A percentile compares a stretch with the other conserved stretches of the same genome.
phyloP scores from a whole-genome alignment of 2,797 vertebrate species.

The Buceros bicornis region DNA sequence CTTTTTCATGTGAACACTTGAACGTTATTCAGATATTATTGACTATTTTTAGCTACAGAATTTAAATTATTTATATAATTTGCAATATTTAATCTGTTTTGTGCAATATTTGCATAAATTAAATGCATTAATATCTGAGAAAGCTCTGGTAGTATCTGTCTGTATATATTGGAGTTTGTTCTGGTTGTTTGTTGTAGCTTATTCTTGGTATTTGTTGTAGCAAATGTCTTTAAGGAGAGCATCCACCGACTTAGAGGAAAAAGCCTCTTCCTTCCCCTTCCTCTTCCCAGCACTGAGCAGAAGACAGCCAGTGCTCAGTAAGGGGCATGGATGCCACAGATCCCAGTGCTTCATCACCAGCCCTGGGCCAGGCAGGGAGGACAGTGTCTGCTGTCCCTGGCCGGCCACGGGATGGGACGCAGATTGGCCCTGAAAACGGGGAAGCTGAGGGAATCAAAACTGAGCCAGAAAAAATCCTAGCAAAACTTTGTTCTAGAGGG shows the following conservation, averaged over 20 bases:
- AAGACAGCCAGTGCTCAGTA: neutral
- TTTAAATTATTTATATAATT: constrained; percentile 56
- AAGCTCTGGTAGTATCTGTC: neutral
- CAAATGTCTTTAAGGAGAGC: neutral
- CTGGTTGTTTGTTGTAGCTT: neutral
- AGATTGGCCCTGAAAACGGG: neutral
- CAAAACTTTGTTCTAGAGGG: neutral
- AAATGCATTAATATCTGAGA: constrained; percentile 1
- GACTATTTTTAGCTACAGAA: constrained; percentile 39
- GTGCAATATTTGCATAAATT: constrained; percentile 51
- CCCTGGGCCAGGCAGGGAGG: neutral
- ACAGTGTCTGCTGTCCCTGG: accelerated
- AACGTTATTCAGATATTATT: constrained; percentile 25
- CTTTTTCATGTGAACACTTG: constrained; percentile 20
- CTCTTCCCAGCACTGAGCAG: accelerated
- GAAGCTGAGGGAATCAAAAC: neutral
- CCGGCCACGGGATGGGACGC: accelerated
- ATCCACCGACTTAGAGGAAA: neutral
- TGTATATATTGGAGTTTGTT: neutral
- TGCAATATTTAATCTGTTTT: constrained; percentile 55
- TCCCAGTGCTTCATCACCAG: accelerated
- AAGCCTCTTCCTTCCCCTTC: neutral
- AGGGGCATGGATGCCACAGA: neutral
- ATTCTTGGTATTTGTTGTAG: neutral
- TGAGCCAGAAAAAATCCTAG: neutral